Percentiles rank a stretch among this genome's conserved stretches.
These are phyloP conservation scores for Sinonovacula constricta DNA, from an alignment of 1,140 invertebrate species.

Conservation along the genomic window DNA sequence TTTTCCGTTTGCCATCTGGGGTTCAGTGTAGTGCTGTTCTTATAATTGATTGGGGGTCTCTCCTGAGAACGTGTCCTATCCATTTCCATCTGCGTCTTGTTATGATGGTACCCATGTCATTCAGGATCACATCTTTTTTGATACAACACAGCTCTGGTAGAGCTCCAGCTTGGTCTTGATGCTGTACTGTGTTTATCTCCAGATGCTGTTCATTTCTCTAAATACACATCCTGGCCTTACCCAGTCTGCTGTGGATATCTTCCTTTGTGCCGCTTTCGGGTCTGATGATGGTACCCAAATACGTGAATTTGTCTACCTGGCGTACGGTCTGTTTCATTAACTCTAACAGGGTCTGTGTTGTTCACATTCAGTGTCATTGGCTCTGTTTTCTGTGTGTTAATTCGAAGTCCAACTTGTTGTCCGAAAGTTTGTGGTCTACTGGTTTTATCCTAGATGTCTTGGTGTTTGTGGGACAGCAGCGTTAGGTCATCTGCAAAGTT, in stretches of 20 bases:
- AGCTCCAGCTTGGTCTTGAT: neutral
- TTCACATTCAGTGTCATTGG: slow-evolving; percentile 27
- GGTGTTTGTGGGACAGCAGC: slow-evolving; percentile 24
- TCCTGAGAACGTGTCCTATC: too few relatives aligned
- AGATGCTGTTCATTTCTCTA: neutral
- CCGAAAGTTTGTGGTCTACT: neutral
- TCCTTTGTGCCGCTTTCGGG: too few relatives aligned
- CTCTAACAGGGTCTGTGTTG: neutral
- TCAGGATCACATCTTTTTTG: neutral
- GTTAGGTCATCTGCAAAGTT: slow-evolving; percentile 50
- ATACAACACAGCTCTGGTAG: too few relatives aligned
- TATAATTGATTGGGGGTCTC: too few relatives aligned
- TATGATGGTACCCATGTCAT: too few relatives aligned
- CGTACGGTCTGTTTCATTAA: neutral
- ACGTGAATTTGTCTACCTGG: neutral
- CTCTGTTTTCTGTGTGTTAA: slow-evolving; percentile 12
- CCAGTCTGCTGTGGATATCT: too few relatives aligned
- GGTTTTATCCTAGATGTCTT: slow-evolving; percentile 39
- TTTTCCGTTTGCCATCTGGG: too few relatives aligned
- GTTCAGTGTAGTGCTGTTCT: too few relatives aligned
- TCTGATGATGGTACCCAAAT: too few relatives aligned
- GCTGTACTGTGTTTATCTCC: neutral
- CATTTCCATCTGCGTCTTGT: too few relatives aligned
- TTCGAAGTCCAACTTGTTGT: neutral
- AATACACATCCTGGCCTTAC: neutral